phyloP scores from a whole-genome alignment of 1,140 invertebrate genomes.

The Ruditapes philippinarum region DNA sequence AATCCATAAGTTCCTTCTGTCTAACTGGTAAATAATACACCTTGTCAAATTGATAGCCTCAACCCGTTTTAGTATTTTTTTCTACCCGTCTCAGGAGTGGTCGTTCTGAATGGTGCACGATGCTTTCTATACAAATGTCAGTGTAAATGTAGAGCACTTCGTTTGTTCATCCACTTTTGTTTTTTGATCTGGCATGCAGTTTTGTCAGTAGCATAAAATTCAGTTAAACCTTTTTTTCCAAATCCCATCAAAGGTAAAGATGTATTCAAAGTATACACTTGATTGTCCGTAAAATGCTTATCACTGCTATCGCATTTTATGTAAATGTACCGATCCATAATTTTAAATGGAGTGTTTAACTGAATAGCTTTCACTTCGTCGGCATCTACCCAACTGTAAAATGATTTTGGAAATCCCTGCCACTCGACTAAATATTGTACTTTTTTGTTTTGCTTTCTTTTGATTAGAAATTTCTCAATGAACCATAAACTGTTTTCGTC shows the following conservation, averaged over 20 bases:
- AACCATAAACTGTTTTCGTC: conserved; percentile 21
- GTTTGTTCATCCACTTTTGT: neutral
- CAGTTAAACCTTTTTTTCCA: conserved; percentile 8
- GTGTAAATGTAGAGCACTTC: conserved; percentile 22
- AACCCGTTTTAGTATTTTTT: neutral
- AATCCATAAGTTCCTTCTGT: conserved; percentile 8
- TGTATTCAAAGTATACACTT: conserved; percentile 21
- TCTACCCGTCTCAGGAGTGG: conserved; percentile 5
- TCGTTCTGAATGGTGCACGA: conserved; percentile 9
- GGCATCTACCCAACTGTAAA: neutral
- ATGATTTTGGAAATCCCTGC: neutral
- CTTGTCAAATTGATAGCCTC: conserved; percentile 10
- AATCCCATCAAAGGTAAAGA: neutral
- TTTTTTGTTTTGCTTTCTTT: conserved; percentile 23
- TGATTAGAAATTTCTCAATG: neutral
- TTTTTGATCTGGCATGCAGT: neutral
- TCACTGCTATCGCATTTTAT: conserved; percentile 41
- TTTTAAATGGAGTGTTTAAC: neutral
- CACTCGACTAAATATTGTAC: neutral
- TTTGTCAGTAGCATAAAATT: conserved; percentile 23
- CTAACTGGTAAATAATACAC: conserved; percentile 36
- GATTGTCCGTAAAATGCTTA: conserved; percentile 32
- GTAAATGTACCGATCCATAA: conserved; percentile 33
- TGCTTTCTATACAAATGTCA: conserved; percentile 38
- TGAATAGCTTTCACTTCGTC: conserved; percentile 29